Evolutionary conservation across 1,140 invertebrate species (phyloP).

Genomic region (Subanguina moxae): DNA sequence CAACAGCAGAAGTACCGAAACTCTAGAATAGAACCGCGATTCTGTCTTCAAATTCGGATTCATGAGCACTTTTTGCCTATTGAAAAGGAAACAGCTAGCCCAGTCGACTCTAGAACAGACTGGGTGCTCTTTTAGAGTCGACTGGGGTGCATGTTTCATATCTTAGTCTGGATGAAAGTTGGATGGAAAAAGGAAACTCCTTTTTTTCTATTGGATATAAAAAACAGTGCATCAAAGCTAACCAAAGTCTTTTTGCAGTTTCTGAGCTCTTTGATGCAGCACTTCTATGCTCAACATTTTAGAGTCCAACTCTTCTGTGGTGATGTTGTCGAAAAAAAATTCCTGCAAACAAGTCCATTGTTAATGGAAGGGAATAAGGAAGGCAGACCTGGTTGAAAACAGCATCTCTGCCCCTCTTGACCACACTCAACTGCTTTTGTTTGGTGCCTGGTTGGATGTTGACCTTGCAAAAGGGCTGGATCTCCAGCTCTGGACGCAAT

Average conservation of each 20-base stretch:
- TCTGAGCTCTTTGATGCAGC: constrained; percentile 50
- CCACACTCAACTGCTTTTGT: constrained; percentile 51
- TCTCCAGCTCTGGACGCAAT: constrained; percentile 56
- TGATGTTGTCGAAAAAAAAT: constrained; percentile 57
- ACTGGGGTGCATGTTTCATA: too few relatives aligned
- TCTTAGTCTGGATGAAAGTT: too few relatives aligned
- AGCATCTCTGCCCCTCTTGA: constrained; percentile 56
- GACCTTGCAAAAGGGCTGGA: constrained; percentile 58
- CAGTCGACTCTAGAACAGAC: too few relatives aligned
- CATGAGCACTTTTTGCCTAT: too few relatives aligned
- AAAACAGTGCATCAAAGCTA: constrained; percentile 9
- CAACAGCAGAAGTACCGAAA: too few relatives aligned
- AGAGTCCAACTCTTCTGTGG: constrained; percentile 51
- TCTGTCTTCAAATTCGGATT: too few relatives aligned
- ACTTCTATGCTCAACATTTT: constrained; percentile 50
- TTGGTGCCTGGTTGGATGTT: constrained; percentile 48
- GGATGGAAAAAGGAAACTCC: too few relatives aligned
- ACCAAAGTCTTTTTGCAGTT: constrained; percentile 53
- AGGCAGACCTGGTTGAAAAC: constrained; percentile 56
- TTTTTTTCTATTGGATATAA: too few relatives aligned
- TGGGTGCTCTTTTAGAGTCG: too few relatives aligned
- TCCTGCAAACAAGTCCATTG: constrained; percentile 41
- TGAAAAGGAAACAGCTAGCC: too few relatives aligned
- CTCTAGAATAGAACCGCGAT: too few relatives aligned
- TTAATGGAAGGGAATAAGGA: constrained; percentile 3